A percentile compares a stretch with the other conserved stretches of the same genome.
phyloP scores from a whole-genome alignment of 2,113 vertebrate genomes.

The Mirza zaza region DNA sequence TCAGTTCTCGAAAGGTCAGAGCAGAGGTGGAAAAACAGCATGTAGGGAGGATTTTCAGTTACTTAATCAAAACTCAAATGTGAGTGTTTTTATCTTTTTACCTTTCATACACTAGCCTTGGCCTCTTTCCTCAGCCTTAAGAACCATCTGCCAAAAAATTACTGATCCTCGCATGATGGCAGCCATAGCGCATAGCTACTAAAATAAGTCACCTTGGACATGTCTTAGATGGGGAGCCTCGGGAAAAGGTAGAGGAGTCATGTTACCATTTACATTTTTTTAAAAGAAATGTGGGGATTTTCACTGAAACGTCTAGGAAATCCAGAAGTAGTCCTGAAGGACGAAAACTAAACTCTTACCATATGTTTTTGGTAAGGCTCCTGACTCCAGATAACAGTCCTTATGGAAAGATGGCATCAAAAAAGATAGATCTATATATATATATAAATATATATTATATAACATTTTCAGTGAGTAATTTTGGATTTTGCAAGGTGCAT shows the following conservation, averaged over 20 bases:
- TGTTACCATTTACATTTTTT: constrained; percentile 59
- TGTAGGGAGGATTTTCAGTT: constrained; percentile 72
- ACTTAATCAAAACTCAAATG: constrained; percentile 78
- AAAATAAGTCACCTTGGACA: constrained; percentile 56
- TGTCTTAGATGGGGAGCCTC: constrained; percentile 35
- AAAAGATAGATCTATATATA: constrained; percentile 69
- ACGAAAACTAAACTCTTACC: constrained; percentile 58
- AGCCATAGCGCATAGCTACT: constrained; percentile 65
- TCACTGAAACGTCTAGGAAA: constrained; percentile 54
- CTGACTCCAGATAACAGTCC: constrained; percentile 67
- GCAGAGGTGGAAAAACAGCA: constrained; percentile 70
- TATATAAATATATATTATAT: constrained; percentile 81
- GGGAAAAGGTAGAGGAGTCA: constrained; percentile 17
- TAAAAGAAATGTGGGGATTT: constrained; percentile 29
- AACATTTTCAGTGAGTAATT: constrained; percentile 78
- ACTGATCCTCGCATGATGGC: constrained; percentile 71
- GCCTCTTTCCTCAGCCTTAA: constrained; percentile 82
- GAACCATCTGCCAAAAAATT: constrained; percentile 75
- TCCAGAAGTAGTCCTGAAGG: constrained; percentile 64
- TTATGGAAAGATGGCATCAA: constrained; percentile 63
- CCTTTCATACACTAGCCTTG: constrained; percentile 79
- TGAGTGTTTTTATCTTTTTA: constrained; percentile 79
- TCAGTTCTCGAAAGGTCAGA: constrained; percentile 75
- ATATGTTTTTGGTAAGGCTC: constrained; percentile 47
- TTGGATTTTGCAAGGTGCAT: constrained; percentile 79